Evolutionary conservation across 1,140 invertebrate genomes (phyloP), one percentile per base, ranked within the genome.

Genomic region (Nasonia vitripennis): DNA sequence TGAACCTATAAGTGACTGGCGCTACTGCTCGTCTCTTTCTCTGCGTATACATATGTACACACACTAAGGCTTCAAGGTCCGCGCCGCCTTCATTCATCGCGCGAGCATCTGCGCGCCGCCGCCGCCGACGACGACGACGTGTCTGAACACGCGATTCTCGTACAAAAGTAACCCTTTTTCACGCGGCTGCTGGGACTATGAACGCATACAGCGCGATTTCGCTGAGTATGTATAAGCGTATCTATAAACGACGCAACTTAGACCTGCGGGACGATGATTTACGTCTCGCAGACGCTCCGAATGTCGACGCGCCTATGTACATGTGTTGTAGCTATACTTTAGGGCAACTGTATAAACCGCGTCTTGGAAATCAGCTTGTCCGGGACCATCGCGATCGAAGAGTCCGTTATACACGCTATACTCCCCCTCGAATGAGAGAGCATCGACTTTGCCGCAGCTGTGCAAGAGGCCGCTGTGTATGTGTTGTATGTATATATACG

Each of bases 1-100:
- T 74, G 80, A 73, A 81, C 45, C 80, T 68, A 74, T 51, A 73
- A 73, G 70, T 79, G 34, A 67, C 23, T 67, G 20, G 79, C 62
- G 77, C 51, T 11, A 51, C 51, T 11, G 12, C 31, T 74, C 34
- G 37, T 9, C 23, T 71, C n/a, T 71, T 37, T 37, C 34, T 37
- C 34, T 6, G 34, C 34, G 14, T 31, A n/a, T n/a, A 31, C 1
- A 68, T 27, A 70, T 23, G 12, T 12, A n/a, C 20, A 31, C 17
- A 71, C 70, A 71, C 31, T 3, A 17, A 5, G 12, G 17, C 55
- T 75, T 78, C 77, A 78, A 78, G 77, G 77, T 78, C 77, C 14
- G 17, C n/a, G 27, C 41, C 12, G 74, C 0, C 74, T 75, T 41
- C 41, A 75, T 75, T 75, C 74, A 75, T 37, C 73, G 27, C 34